phyloP scores from a whole-genome alignment of 1,140 invertebrate genomes.

The Procambarus virginalis region DNA sequence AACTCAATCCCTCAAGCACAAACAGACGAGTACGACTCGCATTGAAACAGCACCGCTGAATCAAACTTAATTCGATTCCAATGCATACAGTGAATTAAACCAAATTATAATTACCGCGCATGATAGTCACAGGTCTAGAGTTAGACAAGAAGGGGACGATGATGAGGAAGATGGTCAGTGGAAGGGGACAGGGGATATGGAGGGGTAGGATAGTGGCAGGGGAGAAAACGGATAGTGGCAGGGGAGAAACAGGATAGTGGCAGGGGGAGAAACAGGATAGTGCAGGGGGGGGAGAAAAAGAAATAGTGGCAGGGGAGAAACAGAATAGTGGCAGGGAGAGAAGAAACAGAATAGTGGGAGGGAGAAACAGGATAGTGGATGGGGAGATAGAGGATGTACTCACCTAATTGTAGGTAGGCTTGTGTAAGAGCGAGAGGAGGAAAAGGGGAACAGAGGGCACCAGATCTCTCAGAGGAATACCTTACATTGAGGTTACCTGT shows the following conservation, averaged over 20 bases:
- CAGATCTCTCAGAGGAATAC: no score
- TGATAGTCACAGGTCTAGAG: neutral
- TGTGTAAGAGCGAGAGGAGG: no score
- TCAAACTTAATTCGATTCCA: constrained; percentile 18
- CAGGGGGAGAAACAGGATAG: constrained; percentile 1
- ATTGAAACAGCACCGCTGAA: neutral
- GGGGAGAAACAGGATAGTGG: neutral
- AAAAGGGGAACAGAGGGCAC: no score
- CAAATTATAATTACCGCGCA: constrained; percentile 14
- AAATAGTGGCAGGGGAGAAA: neutral
- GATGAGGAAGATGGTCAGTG: neutral
- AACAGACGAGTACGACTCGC: no score
- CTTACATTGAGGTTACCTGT: no score
- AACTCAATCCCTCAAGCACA: no score
- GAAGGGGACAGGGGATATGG: neutral
- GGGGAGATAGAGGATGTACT: neutral
- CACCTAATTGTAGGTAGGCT: no score
- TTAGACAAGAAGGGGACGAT: neutral
- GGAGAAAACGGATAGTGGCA: neutral
- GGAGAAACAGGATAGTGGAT: constrained; percentile 8
- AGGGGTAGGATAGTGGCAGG: no score
- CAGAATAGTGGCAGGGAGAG: neutral
- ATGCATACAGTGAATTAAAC: constrained; percentile 19
- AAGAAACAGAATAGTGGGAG: neutral
- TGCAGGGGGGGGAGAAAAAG: neutral